Percentiles rank a stretch among this genome's conserved stretches.
Conservation (phyloP, 2,888 invertebrate species). For the Margaritifera margaritifera region DNA sequence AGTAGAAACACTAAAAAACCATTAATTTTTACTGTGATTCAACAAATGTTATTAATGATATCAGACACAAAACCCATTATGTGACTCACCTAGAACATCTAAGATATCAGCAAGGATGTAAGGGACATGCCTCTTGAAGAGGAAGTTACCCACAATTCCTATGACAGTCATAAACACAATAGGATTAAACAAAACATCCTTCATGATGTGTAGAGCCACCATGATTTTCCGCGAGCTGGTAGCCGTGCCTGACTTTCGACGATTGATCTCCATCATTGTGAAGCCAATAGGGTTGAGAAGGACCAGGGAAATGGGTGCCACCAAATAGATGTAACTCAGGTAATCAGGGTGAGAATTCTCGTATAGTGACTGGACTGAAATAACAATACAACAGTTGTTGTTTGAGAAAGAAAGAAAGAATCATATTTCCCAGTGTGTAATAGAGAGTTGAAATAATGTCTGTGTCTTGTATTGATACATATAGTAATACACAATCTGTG, state of each 20-base stretch:
- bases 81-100: slow-evolving; percentile 76
- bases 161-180: slow-evolving; percentile 93
- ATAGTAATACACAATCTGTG: neutral
- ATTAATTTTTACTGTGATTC: neutral
- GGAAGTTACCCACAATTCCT: slow-evolving; percentile 88
- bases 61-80: neutral
- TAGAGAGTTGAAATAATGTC: neutral
- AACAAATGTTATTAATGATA: neutral
- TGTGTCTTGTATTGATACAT: neutral
- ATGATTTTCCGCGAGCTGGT: slow-evolving; percentile 14
- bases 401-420: neutral
- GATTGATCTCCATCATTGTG: slow-evolving; percentile 86
- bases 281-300: slow-evolving; percentile 94
- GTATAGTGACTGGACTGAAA: slow-evolving; percentile 82
- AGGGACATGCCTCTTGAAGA: slow-evolving; percentile 86
- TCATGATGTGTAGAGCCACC: slow-evolving; percentile 50
- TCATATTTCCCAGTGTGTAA: too few species aligned
- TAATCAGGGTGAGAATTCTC: slow-evolving; percentile 90
- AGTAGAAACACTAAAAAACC: neutral
- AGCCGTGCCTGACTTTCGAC: slow-evolving; percentile 20
- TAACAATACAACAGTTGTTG: slow-evolving; percentile 4
- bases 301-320: slow-evolving; percentile 94
- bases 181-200: slow-evolving; percentile 85
- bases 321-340: slow-evolving; percentile 89
- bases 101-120: slow-evolving; percentile 83